These are phyloP conservation scores for Actinia equina DNA, from an alignment of 64 coral and sea anemone genomes.

Conservation along the genomic window DNA sequence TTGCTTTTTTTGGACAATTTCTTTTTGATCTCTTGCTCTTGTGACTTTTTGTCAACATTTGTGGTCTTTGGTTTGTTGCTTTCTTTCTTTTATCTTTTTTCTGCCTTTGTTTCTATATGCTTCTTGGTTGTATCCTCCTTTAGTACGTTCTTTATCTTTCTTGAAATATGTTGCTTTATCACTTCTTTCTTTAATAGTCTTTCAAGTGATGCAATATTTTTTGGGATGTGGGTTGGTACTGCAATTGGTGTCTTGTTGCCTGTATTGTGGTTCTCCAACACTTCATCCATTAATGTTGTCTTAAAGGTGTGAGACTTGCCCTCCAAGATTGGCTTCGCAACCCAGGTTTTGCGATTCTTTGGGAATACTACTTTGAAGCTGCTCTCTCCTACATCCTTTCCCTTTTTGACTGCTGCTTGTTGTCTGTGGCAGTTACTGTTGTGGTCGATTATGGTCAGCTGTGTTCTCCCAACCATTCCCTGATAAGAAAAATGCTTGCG, in stretches of 20 bases:
- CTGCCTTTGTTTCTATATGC: no score
- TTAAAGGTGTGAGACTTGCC: slow-evolving; percentile 22
- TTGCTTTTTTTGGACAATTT: no score
- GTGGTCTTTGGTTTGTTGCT: no score
- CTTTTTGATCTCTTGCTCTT: no score
- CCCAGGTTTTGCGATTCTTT: slow-evolving; percentile 36
- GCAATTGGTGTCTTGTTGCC: neutral
- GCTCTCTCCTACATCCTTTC: slow-evolving; percentile 18
- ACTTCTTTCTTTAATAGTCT: slow-evolving; percentile 9
- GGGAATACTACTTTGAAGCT: slow-evolving; percentile 48
- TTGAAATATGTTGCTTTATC: no score
- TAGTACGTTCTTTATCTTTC: neutral
- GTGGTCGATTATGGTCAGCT: slow-evolving; percentile 43
- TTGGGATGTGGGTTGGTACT: slow-evolving; percentile 17
- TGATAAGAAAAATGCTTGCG: slow-evolving; percentile 47
- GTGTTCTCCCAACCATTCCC: slow-evolving; percentile 42
- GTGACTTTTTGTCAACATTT: no score
- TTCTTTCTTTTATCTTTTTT: no score
- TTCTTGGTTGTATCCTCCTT: no score
- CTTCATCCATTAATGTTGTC: slow-evolving; percentile 5
- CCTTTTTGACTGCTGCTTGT: slow-evolving; percentile 27
- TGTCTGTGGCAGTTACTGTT: slow-evolving; percentile 29
- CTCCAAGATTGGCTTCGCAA: slow-evolving; percentile 25
- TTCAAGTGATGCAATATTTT: slow-evolving; percentile 11
- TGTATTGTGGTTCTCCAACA: neutral